phyloP scores from a whole-genome alignment of 2,113 vertebrate genomes.

The Eurystomus gularis region DNA sequence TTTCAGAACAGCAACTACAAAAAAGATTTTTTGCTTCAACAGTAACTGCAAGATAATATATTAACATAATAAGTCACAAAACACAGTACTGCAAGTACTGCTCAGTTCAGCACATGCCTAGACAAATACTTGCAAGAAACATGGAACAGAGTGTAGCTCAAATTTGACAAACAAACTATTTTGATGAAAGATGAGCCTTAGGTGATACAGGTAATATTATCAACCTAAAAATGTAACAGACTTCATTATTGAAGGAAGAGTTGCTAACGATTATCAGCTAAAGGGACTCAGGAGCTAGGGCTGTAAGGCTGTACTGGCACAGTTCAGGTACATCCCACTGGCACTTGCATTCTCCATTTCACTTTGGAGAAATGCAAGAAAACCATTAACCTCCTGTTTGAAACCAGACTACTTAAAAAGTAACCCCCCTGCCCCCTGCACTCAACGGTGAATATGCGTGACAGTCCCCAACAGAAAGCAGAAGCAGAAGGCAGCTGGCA shows the following conservation, averaged over 20 bases:
- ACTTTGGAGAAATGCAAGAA: background rate
- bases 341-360: background rate
- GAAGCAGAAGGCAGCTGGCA: background rate
- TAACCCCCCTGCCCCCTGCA: no score
- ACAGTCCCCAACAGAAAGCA: background rate
- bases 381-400: background rate
- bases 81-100: background rate
- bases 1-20: background rate
- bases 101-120: background rate
- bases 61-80: background rate
- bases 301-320: no score
- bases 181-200: background rate
- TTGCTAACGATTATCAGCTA: background rate
- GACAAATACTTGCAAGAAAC: background rate
- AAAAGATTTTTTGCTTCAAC: background rate
- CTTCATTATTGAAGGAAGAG: background rate
- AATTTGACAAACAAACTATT: background rate
- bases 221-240: background rate
- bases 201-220: background rate
- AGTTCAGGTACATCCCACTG: background rate
- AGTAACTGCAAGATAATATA: background rate
- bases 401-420: background rate
- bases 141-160: background rate
- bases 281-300: background rate
- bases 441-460: fast-evolving